phyloP scores from a whole-genome alignment of 35 echinoderm and acorn worm species.

The Patiria miniata region DNA sequence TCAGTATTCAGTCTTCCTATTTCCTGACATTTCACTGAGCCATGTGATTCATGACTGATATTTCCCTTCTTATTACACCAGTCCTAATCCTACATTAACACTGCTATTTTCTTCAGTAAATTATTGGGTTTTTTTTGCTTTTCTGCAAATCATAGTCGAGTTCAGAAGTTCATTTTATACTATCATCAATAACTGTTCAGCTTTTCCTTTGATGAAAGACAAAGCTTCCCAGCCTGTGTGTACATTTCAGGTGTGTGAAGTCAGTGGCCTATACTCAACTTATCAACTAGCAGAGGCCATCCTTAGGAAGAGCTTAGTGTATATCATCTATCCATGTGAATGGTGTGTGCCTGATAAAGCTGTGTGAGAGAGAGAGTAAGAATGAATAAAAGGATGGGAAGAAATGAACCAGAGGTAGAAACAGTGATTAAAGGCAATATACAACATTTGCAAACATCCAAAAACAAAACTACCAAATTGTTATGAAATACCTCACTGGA shows the following conservation, averaged over 20 bases:
- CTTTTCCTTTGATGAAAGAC: slow-evolving; percentile 25
- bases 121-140: slow-evolving; percentile 15
- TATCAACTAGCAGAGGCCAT: too few species aligned
- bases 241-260: slow-evolving; percentile 4
- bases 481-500: too few species aligned
- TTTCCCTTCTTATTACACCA: slow-evolving; percentile 29
- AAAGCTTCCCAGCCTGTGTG: neutral
- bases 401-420: too few species aligned
- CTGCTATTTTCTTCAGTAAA: slow-evolving; percentile 26
- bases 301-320: too few species aligned
- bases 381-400: too few species aligned
- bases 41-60: slow-evolving; percentile 28
- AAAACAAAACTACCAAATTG: too few species aligned
- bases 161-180: slow-evolving; percentile 20
- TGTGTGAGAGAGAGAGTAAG: too few species aligned
- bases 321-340: too few species aligned
- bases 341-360: too few species aligned
- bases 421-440: too few species aligned
- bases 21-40: slow-evolving; percentile 16
- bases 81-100: slow-evolving; percentile 25
- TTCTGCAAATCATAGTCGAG: slow-evolving; percentile 28
- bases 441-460: too few species aligned
- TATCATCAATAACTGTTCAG: neutral
- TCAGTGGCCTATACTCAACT: neutral
- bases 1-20: slow-evolving; percentile 2